Conservation (phyloP, 2,888 invertebrate species). For the Melikaiella ostensackeni region DNA sequence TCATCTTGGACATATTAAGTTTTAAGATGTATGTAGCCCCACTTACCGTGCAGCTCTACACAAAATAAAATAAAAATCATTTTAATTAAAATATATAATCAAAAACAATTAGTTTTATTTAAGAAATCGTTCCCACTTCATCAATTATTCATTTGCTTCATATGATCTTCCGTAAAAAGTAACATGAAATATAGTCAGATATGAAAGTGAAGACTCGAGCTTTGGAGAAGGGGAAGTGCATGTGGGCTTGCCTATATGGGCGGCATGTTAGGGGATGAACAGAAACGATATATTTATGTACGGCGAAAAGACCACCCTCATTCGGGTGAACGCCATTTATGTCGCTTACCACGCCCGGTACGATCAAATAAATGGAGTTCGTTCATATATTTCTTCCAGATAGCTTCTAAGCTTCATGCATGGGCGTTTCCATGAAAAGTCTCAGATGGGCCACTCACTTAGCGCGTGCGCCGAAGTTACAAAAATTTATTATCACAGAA, state of each 20-base stretch:
- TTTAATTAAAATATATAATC: too few species aligned
- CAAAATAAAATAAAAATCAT: too few species aligned
- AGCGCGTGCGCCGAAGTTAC: too few species aligned
- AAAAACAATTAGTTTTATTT: too few species aligned
- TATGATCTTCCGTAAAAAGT: background rate
- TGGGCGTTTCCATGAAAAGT: too few species aligned
- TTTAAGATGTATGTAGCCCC: too few species aligned
- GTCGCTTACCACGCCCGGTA: constrained; percentile 24
- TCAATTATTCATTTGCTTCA: too few species aligned
- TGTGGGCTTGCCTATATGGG: constrained; percentile 37
- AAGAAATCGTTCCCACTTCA: too few species aligned
- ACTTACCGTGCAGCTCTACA: too few species aligned
- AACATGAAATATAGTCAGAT: background rate
- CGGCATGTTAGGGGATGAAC: constrained; percentile 27
- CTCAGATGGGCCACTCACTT: too few species aligned
- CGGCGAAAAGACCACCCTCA: constrained; percentile 27
- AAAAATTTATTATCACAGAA: too few species aligned
- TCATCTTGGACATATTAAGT: too few species aligned
- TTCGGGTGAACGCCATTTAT: constrained; percentile 29
- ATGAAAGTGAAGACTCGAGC: background rate
- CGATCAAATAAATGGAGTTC: constrained; percentile 19
- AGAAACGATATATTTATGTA: constrained; percentile 7
- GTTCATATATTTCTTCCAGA: background rate
- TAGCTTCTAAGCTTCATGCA: background rate
- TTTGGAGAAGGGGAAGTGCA: constrained; percentile 6